A percentile compares a stretch with the other conserved stretches of the same genome.
Conservation (phyloP, 2,888 invertebrate genomes). For the Papilio protenor region DNA sequence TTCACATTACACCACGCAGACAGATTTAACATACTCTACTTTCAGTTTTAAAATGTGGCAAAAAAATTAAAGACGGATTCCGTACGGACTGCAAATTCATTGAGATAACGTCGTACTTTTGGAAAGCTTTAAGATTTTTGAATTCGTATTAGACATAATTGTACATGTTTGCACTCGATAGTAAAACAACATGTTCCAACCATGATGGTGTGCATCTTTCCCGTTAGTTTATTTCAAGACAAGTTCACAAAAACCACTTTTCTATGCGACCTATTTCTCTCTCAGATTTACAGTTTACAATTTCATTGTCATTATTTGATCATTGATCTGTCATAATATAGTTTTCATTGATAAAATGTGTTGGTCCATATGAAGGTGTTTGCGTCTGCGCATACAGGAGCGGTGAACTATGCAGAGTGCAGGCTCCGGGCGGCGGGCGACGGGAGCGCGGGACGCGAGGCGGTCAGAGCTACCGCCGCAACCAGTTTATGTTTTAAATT, state of each 20-base stretch:
- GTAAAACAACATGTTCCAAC: too few species aligned
- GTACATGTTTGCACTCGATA: too few species aligned
- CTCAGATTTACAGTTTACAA: background rate
- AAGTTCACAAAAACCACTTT: background rate
- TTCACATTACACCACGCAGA: background rate
- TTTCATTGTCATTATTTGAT: background rate
- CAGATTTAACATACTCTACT: background rate
- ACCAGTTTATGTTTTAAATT: slow-evolving; percentile 80
- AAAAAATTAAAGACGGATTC: background rate
- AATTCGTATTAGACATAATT: too few species aligned
- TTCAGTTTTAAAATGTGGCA: background rate
- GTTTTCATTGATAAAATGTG: slow-evolving; percentile 21
- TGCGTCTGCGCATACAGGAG: slow-evolving; percentile 56
- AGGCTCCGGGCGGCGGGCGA: slow-evolving; percentile 45
- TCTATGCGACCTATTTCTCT: background rate
- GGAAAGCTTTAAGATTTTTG: too few species aligned
- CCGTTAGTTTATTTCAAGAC: background rate
- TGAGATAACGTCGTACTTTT: background rate
- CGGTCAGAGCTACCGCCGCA: slow-evolving; percentile 56
- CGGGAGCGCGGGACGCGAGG: slow-evolving; percentile 42
- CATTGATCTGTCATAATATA: background rate
- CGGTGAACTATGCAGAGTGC: slow-evolving; percentile 60
- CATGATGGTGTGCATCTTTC: background rate
- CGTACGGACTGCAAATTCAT: background rate
- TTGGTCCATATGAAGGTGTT: slow-evolving; percentile 45